These are phyloP conservation scores for Ceratothoa steindachneri DNA, from an alignment of 2,888 invertebrate species.

Conservation along the genomic window DNA sequence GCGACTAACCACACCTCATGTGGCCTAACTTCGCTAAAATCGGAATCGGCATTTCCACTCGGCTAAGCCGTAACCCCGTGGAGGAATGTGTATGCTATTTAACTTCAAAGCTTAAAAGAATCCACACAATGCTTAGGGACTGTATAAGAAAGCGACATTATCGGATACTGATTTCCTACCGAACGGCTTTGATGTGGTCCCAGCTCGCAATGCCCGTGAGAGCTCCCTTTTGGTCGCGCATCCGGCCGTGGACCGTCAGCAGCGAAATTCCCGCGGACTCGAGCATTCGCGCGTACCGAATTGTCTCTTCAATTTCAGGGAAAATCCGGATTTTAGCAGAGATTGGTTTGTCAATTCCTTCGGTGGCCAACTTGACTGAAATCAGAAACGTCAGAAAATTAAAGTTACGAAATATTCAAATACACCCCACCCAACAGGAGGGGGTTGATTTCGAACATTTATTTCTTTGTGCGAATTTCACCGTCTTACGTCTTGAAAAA, in stretches of 20 bases:
- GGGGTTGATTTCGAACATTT: no score
- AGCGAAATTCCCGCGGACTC: constrained; percentile 87
- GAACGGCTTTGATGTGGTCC: constrained; percentile 85
- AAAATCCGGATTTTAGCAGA: constrained; percentile 95
- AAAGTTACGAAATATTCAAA: not conserved
- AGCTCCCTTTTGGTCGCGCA: constrained; percentile 92
- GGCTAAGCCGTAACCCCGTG: no score
- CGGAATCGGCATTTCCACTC: no score
- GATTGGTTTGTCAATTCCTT: constrained; percentile 74
- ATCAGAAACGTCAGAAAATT: constrained; percentile 3
- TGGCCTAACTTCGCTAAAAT: no score
- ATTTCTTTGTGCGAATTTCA: no score
- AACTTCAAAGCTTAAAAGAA: no score
- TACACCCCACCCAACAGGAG: not conserved
- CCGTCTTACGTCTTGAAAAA: no score
- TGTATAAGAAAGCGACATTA: no score
- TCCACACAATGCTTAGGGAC: no score
- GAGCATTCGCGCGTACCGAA: constrained; percentile 87
- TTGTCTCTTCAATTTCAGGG: constrained; percentile 75
- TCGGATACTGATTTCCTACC: constrained; percentile 63
- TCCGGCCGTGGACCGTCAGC: constrained; percentile 92
- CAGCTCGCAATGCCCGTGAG: constrained; percentile 91
- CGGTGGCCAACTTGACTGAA: constrained; percentile 27
- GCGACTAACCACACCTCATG: no score
- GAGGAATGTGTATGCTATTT: no score